Percentiles rank a stretch among this genome's conserved stretches.
phyloP scores from a whole-genome alignment of 2,797 vertebrate species.

The Sparus aurata region DNA sequence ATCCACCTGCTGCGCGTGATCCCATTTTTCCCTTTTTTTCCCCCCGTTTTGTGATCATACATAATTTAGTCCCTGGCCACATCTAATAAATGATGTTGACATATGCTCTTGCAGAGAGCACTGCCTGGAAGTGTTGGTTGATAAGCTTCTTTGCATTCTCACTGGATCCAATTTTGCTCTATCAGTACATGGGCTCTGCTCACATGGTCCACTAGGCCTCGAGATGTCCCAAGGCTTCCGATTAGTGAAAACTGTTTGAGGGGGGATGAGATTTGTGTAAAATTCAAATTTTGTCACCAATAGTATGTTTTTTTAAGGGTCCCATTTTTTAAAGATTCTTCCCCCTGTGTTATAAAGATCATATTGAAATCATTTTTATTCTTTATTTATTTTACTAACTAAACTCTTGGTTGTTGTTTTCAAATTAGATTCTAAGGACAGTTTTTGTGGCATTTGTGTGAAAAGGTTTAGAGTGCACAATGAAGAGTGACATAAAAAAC shows the following conservation, averaged over 20 bases:
- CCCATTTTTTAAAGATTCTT: conserved; percentile 29
- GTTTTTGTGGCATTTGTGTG: conserved; percentile 9
- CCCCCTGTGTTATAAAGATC: conserved; percentile 10
- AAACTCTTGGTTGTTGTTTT: not conserved
- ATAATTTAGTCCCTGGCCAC: conserved; percentile 90
- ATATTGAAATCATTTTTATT: not conserved
- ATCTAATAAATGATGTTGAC: conserved; percentile 92
- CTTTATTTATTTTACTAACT: conserved; percentile 6
- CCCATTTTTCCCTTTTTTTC: conserved; percentile 65
- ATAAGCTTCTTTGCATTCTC: conserved; percentile 90
- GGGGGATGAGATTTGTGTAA: conserved; percentile 63
- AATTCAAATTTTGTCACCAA: conserved; percentile 78
- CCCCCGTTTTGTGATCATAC: conserved; percentile 88
- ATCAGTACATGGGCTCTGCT: conserved; percentile 84
- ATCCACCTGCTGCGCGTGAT: conserved; percentile 86
- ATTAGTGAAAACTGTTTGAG: conserved; percentile 81
- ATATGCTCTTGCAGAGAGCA: conserved; percentile 89
- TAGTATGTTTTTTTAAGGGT: conserved; percentile 58
- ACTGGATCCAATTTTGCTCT: conserved; percentile 90
- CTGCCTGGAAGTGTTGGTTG: conserved; percentile 87
- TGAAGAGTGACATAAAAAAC: conserved; percentile 27
- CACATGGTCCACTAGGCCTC: conserved; percentile 84
- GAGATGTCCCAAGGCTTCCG: conserved; percentile 85
- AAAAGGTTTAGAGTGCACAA: not conserved
- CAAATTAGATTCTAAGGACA: not conserved